A percentile compares a stretch with the other conserved stretches of the same genome.
Evolutionary conservation across 2,888 invertebrate genomes (phyloP).

Genomic region (Euzetes globulus): DNA sequence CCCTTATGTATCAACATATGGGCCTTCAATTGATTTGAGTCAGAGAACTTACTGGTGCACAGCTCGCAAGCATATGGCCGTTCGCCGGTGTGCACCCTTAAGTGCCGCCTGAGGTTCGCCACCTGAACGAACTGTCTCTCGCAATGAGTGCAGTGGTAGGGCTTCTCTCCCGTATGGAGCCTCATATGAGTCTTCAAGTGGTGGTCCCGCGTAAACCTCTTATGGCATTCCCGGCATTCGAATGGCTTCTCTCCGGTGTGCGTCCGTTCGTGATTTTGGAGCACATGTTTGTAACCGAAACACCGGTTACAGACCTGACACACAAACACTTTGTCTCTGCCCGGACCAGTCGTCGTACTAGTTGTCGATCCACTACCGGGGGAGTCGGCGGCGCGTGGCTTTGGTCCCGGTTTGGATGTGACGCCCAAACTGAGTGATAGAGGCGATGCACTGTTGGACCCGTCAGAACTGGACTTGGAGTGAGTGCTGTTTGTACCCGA

Average conservation of each 20-base stretch:
- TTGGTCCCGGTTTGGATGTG: constrained; percentile 29
- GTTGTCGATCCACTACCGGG: constrained; percentile 35
- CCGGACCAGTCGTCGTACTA: constrained; percentile 29
- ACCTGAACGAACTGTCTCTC: constrained; percentile 88
- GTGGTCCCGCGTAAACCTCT: constrained; percentile 84
- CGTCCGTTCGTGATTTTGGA: constrained; percentile 88
- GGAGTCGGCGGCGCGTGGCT: constrained; percentile 33
- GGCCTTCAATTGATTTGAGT: constrained; percentile 83
- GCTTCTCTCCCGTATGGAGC: constrained; percentile 85
- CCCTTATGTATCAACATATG: constrained; percentile 81
- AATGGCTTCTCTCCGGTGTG: constrained; percentile 92
- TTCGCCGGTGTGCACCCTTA: constrained; percentile 85
- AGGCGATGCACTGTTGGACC: constrained; percentile 30
- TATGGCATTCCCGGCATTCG: constrained; percentile 82
- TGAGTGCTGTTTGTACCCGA: constrained; percentile 30
- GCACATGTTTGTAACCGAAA: constrained; percentile 87
- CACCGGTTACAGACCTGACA: constrained; percentile 79
- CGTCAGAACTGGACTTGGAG: constrained; percentile 35
- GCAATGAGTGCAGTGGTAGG: constrained; percentile 83
- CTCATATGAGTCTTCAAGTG: constrained; percentile 88
- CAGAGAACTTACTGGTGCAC: constrained; percentile 77
- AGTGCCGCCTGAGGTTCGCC: constrained; percentile 77
- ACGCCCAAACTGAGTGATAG: constrained; percentile 28
- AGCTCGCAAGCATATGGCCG: constrained; percentile 78
- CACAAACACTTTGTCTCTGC: constrained; percentile 69